These are phyloP conservation scores for Solen grandis DNA, from an alignment of 1,140 invertebrate species.

Conservation along the genomic window DNA sequence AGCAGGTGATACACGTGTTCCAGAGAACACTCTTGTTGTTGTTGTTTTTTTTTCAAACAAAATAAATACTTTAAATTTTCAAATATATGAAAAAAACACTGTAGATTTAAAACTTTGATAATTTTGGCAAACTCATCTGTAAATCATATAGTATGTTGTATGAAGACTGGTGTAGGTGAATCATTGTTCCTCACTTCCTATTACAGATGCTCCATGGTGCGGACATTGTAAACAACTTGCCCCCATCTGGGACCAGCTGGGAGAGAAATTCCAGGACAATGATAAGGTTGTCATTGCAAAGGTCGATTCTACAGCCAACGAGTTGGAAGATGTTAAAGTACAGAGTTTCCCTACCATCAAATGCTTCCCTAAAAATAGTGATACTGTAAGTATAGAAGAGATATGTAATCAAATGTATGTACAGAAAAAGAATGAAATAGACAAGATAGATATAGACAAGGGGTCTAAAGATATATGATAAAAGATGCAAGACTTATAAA, in stretches of 20 bases:
- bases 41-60: too few relatives aligned
- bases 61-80: too few relatives aligned
- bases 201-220: conserved; percentile 93
- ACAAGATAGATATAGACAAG: background rate
- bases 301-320: conserved; percentile 99
- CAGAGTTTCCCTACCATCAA: conserved; percentile 98
- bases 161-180: too few relatives aligned
- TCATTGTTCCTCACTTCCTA: too few relatives aligned
- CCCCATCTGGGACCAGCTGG: conserved; percentile 96
- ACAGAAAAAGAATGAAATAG: background rate
- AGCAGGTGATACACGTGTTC: too few relatives aligned
- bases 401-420: background rate
- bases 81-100: too few relatives aligned
- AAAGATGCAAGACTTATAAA: background rate
- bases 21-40: too few relatives aligned
- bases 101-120: too few relatives aligned
- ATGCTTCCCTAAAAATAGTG: conserved; percentile 95
- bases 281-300: conserved; percentile 96
- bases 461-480: background rate
- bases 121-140: too few relatives aligned
- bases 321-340: conserved; percentile 93
- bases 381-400: conserved; percentile 85
- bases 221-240: conserved; percentile 97
- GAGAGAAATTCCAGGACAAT: conserved; percentile 91
- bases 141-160: too few relatives aligned